Evolutionary conservation across 2,888 invertebrate genomes (phyloP).

Genomic region (Buathra laborator): DNA sequence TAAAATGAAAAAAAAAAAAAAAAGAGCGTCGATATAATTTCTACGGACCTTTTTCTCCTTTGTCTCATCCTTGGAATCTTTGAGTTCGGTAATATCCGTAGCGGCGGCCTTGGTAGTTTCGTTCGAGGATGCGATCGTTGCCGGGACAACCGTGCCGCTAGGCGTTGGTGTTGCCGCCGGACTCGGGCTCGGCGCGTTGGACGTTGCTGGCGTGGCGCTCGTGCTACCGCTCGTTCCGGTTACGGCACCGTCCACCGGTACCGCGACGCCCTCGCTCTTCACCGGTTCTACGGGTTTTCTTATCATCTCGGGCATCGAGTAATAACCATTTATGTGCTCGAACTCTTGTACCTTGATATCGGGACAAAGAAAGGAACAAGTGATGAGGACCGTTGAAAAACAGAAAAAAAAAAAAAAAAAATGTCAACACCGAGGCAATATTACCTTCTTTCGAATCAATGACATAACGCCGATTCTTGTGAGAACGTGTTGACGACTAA

Average conservation of each 20-base stretch:
- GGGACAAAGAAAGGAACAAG: too few species aligned
- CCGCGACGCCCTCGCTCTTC: conserved; percentile 82
- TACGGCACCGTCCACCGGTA: conserved; percentile 74
- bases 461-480: conserved; percentile 99
- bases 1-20: neutral
- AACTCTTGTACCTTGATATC: conserved; percentile 95
- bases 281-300: conserved; percentile 92
- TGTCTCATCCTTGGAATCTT: conserved; percentile 79
- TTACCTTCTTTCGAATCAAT: conserved; percentile 97
- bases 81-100: conserved; percentile 76
- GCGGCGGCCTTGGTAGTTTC: conserved; percentile 76
- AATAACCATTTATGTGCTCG: conserved; percentile 98
- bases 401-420: conserved; percentile 3
- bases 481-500: conserved; percentile 98
- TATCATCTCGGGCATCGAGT: conserved; percentile 97
- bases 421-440: neutral
- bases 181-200: conserved; percentile 89
- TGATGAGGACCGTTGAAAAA: neutral
- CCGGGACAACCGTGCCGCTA: conserved; percentile 84
- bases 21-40: neutral
- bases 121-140: conserved; percentile 59
- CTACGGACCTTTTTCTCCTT: conserved; percentile 77
- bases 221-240: conserved; percentile 76
- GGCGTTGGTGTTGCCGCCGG: conserved; percentile 89
- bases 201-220: conserved; percentile 87